Percentiles rank a stretch among this genome's conserved stretches.
phyloP scores from a whole-genome alignment of 2,888 invertebrate species.

The Eupithecia abbreviata region DNA sequence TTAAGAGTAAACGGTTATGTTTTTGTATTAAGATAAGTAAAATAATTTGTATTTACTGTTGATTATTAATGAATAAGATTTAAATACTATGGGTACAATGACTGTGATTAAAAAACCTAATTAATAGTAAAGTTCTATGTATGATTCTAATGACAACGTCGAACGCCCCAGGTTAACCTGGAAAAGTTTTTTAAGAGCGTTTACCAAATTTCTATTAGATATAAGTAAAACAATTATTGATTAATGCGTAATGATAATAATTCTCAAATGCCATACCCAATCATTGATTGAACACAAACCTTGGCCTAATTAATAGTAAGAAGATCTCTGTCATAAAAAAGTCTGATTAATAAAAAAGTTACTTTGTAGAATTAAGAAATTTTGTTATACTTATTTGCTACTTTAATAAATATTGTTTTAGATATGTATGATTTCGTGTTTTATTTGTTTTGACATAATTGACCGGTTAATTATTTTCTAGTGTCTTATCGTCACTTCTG shows the following conservation, averaged over 20 bases:
- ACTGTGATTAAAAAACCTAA: constrained; percentile 9
- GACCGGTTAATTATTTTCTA: constrained; percentile 17
- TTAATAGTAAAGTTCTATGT: not conserved
- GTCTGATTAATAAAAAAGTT: not conserved
- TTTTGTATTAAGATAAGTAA: not conserved
- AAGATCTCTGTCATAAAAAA: not conserved
- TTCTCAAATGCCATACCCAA: too few relatives aligned
- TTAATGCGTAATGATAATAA: too few relatives aligned
- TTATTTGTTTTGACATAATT: constrained; percentile 21
- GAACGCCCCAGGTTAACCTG: constrained; percentile 9
- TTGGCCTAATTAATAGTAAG: not conserved
- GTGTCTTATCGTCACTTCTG: constrained; percentile 19
- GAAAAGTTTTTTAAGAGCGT: constrained; percentile 10
- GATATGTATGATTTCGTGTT: constrained; percentile 12
- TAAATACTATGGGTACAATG: constrained; percentile 4
- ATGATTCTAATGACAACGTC: constrained; percentile 3
- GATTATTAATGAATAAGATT: constrained; percentile 2
- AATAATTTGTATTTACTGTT: not conserved
- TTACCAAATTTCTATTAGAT: constrained; percentile 9
- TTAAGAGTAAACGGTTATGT: constrained; percentile 1
- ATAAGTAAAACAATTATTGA: constrained; percentile 3
- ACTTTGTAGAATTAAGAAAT: constrained; percentile 11
- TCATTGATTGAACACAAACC: too few relatives aligned
- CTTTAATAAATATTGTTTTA: constrained; percentile 16
- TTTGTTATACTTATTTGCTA: not conserved